Base-by-base conservation (phyloP, 2,113 vertebrate species). In the Apodemus speciosus region DNA sequence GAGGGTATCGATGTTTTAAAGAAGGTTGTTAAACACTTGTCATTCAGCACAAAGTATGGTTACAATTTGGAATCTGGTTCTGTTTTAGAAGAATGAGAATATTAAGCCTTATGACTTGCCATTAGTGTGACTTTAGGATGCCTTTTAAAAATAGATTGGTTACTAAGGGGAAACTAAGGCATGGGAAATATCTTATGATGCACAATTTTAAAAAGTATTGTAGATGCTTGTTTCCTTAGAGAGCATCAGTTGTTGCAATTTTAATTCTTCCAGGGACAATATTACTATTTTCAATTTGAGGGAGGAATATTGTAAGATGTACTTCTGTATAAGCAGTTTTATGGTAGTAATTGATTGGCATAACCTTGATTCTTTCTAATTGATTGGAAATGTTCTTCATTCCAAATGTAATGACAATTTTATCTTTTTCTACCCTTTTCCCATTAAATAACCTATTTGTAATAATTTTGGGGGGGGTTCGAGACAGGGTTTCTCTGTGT, bases 361-460 rank as follows among this genome's bases (percentile, higher is more conserved):
- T 10, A 38, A 40, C 49, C 53, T 84, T 85, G 43, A 60, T 87
- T 94, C 58, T 93, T 94, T 88, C 43, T 56, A 56, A n/a, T 23
- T 85, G 66, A n/a, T 81, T 93, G 91, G 40, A 43, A 85, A 69
- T 83, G 56, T 89, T 88, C 77, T 89, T 90, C 25, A 92, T 32
- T 66, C 11, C 30, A 32, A 66, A 32, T 66, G 0, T 77, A 68
- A 85, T 69, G 46, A 81, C 40, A 68, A 0, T 86, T 93, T 96
- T 85, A 56, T n/a, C 49, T 69, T 86, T 89, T 58, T 38, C n/a
- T 1, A 11, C 14, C 35, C 20, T 25, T 40, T 40, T 89, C 7
- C 6, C 51, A 85, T 85, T 92, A 79, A 88, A 77, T 89, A 94
- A 60, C 9, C 9, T 89, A 30, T 95, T 96, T 92, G 32, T 43